phyloP scores from a whole-genome alignment of 2,113 vertebrate species.

The Ceyx melanurus region DNA sequence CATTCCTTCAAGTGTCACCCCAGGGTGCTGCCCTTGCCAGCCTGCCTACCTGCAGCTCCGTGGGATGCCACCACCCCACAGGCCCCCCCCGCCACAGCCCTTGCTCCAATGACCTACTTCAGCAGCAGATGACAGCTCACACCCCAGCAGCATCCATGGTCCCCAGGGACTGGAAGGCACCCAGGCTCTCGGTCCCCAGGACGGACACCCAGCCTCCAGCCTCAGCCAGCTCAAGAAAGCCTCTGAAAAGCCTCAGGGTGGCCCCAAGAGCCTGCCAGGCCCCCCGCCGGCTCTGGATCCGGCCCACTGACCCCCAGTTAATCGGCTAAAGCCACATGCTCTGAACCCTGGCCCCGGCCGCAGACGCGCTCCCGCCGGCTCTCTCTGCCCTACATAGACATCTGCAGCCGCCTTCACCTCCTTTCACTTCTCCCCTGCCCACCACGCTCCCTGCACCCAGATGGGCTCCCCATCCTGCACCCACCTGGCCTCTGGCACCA shows the following conservation, averaged over 20 bases:
- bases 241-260: background rate
- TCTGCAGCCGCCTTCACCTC: background rate
- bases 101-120: slow-evolving; percentile 16
- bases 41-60: accelerated
- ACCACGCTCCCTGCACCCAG: background rate
- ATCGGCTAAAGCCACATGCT: slow-evolving; percentile 29
- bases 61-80: background rate
- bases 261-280: background rate
- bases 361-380: background rate
- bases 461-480: accelerated
- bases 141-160: background rate
- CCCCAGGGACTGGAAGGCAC: accelerated
- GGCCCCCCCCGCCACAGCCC: background rate
- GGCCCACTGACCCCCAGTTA: slow-evolving; percentile 61
- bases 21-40: background rate
- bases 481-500: background rate
- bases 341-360: background rate
- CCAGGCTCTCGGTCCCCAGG: accelerated
- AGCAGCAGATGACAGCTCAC: background rate
- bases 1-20: accelerated
- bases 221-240: background rate
- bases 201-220: background rate
- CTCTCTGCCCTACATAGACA: slow-evolving; percentile 52
- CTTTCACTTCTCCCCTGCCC: background rate
- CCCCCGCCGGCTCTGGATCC: background rate